Conservation (phyloP, 2,797 vertebrate species). For the Rhabdomys pumilio region DNA sequence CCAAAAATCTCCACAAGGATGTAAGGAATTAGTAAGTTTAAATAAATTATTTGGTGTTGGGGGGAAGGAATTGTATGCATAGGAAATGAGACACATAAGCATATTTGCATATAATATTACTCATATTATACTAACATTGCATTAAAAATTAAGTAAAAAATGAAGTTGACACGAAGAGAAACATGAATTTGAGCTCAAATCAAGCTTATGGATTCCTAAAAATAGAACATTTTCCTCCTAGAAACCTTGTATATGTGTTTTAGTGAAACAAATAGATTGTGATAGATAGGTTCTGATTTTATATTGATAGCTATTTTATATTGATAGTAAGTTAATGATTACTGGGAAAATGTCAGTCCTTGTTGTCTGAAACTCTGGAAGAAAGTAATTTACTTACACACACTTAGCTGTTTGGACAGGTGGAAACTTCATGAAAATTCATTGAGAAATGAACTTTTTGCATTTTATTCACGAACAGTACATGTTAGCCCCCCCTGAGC, state of each 20-base stretch:
- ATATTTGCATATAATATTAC: not conserved
- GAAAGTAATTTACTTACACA: not conserved
- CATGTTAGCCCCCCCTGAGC: not conserved
- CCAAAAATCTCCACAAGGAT: conserved; percentile 53
- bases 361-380: not conserved
- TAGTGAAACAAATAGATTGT: not conserved
- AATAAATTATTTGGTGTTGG: conserved; percentile 34
- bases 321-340: not conserved
- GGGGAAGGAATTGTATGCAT: conserved; percentile 38
- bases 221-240: not conserved
- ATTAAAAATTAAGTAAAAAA: not conserved
- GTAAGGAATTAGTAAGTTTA: conserved; percentile 42
- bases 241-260: conserved; percentile 6
- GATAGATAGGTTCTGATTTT: conserved; percentile 9
- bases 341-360: conserved; percentile 5
- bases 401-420: not conserved
- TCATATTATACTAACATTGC: not conserved
- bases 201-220: conserved; percentile 45
- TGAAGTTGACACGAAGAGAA: conserved; percentile 7
- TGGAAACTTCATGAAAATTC: not conserved
- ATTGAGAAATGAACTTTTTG: conserved; percentile 3
- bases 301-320: not conserved
- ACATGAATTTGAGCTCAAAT: conserved; percentile 46
- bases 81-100: not conserved
- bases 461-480: not conserved